phyloP scores from a whole-genome alignment of 2,797 vertebrate species.

The Bovichtus diacanthus region DNA sequence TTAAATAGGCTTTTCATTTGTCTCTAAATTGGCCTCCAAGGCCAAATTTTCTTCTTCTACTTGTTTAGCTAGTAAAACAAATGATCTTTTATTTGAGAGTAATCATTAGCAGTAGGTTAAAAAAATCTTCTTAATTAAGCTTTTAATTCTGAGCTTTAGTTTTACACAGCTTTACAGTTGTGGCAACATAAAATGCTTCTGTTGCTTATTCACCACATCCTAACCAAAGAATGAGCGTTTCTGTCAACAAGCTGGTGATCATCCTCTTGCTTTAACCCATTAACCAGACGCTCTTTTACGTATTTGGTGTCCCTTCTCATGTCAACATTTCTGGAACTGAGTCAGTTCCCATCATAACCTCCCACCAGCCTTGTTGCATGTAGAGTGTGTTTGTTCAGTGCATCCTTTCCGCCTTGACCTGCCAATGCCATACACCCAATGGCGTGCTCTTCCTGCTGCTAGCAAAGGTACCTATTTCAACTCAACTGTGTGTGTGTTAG shows the following conservation, averaged over 20 bases:
- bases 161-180: no score
- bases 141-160: not conserved
- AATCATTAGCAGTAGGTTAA: not conserved
- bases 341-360: constrained; percentile 10
- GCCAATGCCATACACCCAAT: constrained; percentile 41
- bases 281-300: constrained; percentile 28
- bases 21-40: not conserved
- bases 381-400: constrained; percentile 31
- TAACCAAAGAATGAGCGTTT: not conserved
- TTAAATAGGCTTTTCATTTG: not conserved
- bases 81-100: not conserved
- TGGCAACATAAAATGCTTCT: no score
- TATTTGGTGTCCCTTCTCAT: constrained; percentile 28
- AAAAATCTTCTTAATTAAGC: no score
- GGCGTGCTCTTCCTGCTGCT: constrained; percentile 54
- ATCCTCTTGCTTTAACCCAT: constrained; percentile 11
- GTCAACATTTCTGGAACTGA: not conserved
- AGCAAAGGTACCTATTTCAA: constrained; percentile 52
- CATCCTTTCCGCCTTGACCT: constrained; percentile 47
- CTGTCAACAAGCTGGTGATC: not conserved
- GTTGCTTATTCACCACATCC: not conserved
- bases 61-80: not conserved
- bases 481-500: constrained; percentile 26
- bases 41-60: not conserved
- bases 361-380: constrained; percentile 47